Evolutionary conservation across 2,113 vertebrate genomes (phyloP).

Genomic region (Forbesichthys agassizii): DNA sequence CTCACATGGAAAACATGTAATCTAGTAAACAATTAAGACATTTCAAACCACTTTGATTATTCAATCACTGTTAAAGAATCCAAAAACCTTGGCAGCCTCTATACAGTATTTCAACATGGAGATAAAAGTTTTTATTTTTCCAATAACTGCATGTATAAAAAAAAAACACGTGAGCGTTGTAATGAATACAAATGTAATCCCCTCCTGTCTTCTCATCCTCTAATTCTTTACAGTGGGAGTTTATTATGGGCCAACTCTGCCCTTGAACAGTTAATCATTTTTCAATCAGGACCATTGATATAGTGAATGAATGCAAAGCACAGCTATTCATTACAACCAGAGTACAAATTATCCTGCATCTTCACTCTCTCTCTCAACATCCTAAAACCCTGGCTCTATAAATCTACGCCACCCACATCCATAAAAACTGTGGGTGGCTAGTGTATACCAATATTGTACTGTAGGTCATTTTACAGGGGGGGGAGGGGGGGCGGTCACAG

Average conservation of each 20-base stretch:
- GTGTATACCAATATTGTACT: neutral
- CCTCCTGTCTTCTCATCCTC: constrained; percentile 50
- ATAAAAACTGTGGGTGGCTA: neutral
- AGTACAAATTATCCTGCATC: constrained; percentile 19
- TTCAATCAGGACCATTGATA: constrained; percentile 56
- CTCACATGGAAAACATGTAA: neutral
- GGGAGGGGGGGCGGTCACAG: no score
- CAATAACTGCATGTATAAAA: neutral
- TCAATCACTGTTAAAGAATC: constrained; percentile 7
- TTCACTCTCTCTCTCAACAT: constrained; percentile 5
- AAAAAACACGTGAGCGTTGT: constrained; percentile 25
- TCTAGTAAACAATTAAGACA: constrained; percentile 3
- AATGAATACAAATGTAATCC: constrained; percentile 49
- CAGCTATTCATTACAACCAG: constrained; percentile 69
- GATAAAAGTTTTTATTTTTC: constrained; percentile 13
- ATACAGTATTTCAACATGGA: constrained; percentile 24
- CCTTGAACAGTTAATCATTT: constrained; percentile 67
- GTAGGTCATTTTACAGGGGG: neutral
- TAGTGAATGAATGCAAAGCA: constrained; percentile 62
- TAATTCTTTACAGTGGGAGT: constrained; percentile 50
- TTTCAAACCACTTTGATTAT: constrained; percentile 17
- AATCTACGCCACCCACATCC: neutral
- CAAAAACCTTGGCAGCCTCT: constrained; percentile 29
- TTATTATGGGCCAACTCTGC: constrained; percentile 60
- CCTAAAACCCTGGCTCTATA: constrained; percentile 5